Evolutionary conservation across 2,113 vertebrate species (phyloP).

Genomic region (Zosterops pallidus): DNA sequence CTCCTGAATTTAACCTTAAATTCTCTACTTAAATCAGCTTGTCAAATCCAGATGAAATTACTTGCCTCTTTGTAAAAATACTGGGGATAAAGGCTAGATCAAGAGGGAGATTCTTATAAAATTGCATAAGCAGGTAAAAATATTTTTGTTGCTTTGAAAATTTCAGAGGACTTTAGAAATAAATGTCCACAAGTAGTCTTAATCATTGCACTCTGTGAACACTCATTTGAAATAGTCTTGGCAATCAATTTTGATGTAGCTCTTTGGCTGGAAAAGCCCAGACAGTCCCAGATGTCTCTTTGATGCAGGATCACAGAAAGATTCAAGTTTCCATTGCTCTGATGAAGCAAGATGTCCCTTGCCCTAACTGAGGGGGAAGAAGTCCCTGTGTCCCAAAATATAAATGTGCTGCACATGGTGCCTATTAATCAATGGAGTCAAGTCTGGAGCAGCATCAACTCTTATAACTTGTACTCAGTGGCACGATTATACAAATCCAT

Average conservation of each 20-base stretch:
- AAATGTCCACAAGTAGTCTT: not conserved
- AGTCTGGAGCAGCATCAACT: not conserved
- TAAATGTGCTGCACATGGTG: conserved; percentile 1
- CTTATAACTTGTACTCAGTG: not conserved
- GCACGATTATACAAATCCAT: not conserved
- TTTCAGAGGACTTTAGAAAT: not conserved
- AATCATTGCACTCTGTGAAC: not conserved
- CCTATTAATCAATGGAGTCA: conserved; percentile 23
- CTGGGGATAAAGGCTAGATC: not conserved
- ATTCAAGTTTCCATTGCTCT: conserved; percentile 22
- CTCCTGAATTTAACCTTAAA: not conserved
- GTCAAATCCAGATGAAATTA: not conserved
- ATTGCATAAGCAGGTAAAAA: not conserved
- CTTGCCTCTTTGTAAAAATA: not conserved
- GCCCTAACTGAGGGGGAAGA: not conserved
- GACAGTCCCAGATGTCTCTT: conserved; percentile 22
- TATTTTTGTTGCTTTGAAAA: conserved; percentile 15
- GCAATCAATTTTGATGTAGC: not conserved
- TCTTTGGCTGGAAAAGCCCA: conserved; percentile 3
- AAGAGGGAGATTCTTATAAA: not conserved
- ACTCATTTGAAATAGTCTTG: not conserved
- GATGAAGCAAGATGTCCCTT: conserved; percentile 31
- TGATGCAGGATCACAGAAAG: conserved; percentile 10
- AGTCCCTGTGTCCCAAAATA: not conserved
- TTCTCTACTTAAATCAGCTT: not conserved